Evolutionary conservation across 2,113 vertebrate species (phyloP), one percentile per base, ranked within the genome.

Genomic region (Todiramphus saurophagus): DNA sequence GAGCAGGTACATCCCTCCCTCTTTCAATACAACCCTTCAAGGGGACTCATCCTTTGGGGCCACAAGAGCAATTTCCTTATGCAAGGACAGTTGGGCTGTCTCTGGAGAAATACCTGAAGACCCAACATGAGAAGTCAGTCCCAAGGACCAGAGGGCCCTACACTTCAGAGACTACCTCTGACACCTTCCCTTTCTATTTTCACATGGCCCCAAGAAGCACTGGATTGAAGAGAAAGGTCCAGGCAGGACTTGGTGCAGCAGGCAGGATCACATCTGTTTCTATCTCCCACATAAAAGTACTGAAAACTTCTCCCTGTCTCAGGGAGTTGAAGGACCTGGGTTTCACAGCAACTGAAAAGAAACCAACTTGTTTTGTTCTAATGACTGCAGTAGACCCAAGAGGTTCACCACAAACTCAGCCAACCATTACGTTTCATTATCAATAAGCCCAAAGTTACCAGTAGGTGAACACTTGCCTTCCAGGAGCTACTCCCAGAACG

Each of bases 11-110:
- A 17, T 93, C 51, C n/a, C 72, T 93, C 55, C 17, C 19, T 37
- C 56, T 46, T 83, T 68, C 43, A 64, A 4, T 43, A 87, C 1
- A 73, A 27, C 12, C 6, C 8, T 69, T 80, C 48, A 64, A 79
- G 48, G 37, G 23, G 10, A 24, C 48, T 64, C 0, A 0, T 62
- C 46, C 66, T 83, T 53, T 1, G 0, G 28, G 8, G 50, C 16
- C 0, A 0, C 24, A 64, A 68, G 30, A 90, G 12, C 28, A 35
- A 72, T 11, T 24, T 69, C 44, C 35, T 82, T 59, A 79, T 58
- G 35, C 56, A 90, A 24, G 7, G 9, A 13, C 18, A 92, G 73
- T 7, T 35, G 24, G 50, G 55, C 67, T 90, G 24, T 33, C 37
- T 56, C 20, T 1, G 3, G 51, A 68, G 18, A 87, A 88, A 43